A percentile compares a stretch with the other conserved stretches of the same genome.
phyloP scores from a whole-genome alignment of 2,888 invertebrate species.

The Hypomecis atomaria region DNA sequence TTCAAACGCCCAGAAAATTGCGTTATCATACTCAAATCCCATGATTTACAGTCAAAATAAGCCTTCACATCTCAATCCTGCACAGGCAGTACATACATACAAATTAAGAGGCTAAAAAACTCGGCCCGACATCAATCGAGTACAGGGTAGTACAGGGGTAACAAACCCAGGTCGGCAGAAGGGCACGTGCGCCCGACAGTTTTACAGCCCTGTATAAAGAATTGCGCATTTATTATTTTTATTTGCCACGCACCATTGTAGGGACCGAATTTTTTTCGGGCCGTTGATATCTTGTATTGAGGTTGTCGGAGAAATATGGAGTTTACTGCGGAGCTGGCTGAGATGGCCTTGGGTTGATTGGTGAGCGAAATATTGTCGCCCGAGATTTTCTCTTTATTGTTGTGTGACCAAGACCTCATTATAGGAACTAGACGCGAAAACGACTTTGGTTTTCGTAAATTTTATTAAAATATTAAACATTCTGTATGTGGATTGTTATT shows the following conservation, averaged over 20 bases:
- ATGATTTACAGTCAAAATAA: too few species aligned
- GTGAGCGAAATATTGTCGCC: not conserved
- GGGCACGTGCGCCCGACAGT: slow-evolving; percentile 76
- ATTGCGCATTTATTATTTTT: slow-evolving; percentile 83
- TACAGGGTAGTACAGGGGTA: slow-evolving; percentile 47
- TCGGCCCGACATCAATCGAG: slow-evolving; percentile 33
- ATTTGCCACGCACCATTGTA: slow-evolving; percentile 72
- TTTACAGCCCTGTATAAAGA: slow-evolving; percentile 79
- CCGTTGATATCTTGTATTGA: slow-evolving; percentile 64
- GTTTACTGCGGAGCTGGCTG: not conserved
- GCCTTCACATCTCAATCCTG: slow-evolving; percentile 4
- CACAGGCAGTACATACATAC: slow-evolving; percentile 17
- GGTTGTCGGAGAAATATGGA: slow-evolving; percentile 24
- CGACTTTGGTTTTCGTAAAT: too few species aligned
- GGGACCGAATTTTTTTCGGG: slow-evolving; percentile 58
- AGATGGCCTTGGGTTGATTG: slow-evolving; percentile 5
- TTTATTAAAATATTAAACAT: too few species aligned
- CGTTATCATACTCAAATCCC: too few species aligned
- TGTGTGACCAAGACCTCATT: too few species aligned
- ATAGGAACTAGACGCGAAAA: too few species aligned
- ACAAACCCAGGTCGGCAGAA: slow-evolving; percentile 62
- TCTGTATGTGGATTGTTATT: too few species aligned
- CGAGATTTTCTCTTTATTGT: not conserved
- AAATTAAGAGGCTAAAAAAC: slow-evolving; percentile 31
- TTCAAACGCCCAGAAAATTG: too few species aligned